Evolutionary conservation across 2,888 invertebrate species (phyloP).

Genomic region (Marronus borbonicus): DNA sequence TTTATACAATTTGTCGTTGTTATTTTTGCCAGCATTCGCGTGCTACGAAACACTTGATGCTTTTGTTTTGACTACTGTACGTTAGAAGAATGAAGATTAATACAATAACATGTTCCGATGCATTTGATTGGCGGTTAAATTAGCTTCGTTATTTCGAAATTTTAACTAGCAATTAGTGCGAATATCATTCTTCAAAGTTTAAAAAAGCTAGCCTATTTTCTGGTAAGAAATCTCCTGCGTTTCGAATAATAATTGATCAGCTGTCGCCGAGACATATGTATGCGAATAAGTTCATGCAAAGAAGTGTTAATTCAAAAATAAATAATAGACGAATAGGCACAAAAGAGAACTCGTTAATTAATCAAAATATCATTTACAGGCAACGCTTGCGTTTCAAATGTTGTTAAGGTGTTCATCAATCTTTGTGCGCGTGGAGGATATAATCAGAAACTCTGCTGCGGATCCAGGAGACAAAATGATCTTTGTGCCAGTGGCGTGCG

Average conservation of each 20-base stretch:
- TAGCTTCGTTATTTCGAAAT: no score
- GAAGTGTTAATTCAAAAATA: not conserved
- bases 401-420: conserved; percentile 28
- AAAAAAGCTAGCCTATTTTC: conserved; percentile 5
- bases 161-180: not conserved
- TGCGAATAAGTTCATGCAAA: not conserved
- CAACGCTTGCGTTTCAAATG: conserved; percentile 15
- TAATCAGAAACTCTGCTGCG: conserved; percentile 29
- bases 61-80: not conserved
- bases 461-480: conserved; percentile 9
- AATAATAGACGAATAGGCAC: conserved; percentile 2
- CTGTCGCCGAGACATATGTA: conserved; percentile 6
- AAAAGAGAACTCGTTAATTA: conserved; percentile 16
- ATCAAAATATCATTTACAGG: conserved; percentile 36
- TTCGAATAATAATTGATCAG: conserved; percentile 31
- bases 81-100: not conserved
- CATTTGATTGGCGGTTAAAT: no score
- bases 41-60: not conserved
- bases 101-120: no score
- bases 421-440: conserved; percentile 19
- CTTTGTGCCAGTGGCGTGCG: not conserved
- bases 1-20: conserved; percentile 14
- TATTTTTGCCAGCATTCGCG: conserved; percentile 1
- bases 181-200: conserved; percentile 1
- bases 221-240: conserved; percentile 10